Evolutionary conservation across 2,888 invertebrate species (phyloP).

Genomic region (Philopedon plagiatum): DNA sequence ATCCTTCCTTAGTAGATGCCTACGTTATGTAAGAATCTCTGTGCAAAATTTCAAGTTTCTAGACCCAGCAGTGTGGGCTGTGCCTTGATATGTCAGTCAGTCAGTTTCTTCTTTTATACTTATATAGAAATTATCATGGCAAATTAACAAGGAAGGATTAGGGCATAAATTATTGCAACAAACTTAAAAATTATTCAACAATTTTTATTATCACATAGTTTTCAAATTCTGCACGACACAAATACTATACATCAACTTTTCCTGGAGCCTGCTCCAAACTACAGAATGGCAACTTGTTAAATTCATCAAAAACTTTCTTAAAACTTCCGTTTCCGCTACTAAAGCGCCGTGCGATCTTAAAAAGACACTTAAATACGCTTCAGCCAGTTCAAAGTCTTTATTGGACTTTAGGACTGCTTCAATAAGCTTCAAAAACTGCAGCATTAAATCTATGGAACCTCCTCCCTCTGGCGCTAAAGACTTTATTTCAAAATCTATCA

Average conservation of each 20-base stretch:
- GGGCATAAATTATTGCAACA: too few species aligned
- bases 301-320: conserved; percentile 72
- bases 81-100: too few species aligned
- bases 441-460: conserved; percentile 80
- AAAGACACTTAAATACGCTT: conserved; percentile 91
- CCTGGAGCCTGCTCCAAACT: conserved; percentile 79
- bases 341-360: conserved; percentile 83
- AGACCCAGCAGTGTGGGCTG: too few species aligned
- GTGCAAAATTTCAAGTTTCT: too few species aligned
- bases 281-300: conserved; percentile 74
- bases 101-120: too few species aligned
- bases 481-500: conserved; percentile 90
- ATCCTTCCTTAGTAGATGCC: too few species aligned
- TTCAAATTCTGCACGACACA: conserved; percentile 84
- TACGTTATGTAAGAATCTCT: too few species aligned
- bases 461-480: conserved; percentile 84
- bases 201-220: conserved; percentile 67
- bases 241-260: conserved; percentile 80
- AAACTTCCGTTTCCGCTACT: conserved; percentile 72
- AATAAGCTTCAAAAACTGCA: conserved; percentile 84
- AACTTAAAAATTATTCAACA: conserved; percentile 11
- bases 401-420: conserved; percentile 80
- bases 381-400: conserved; percentile 89
- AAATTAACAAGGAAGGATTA: too few species aligned
- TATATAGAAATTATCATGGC: too few species aligned